These are phyloP conservation scores for Plagiodera versicolora DNA, from an alignment of 2,888 invertebrate species.

Conservation along the genomic window DNA sequence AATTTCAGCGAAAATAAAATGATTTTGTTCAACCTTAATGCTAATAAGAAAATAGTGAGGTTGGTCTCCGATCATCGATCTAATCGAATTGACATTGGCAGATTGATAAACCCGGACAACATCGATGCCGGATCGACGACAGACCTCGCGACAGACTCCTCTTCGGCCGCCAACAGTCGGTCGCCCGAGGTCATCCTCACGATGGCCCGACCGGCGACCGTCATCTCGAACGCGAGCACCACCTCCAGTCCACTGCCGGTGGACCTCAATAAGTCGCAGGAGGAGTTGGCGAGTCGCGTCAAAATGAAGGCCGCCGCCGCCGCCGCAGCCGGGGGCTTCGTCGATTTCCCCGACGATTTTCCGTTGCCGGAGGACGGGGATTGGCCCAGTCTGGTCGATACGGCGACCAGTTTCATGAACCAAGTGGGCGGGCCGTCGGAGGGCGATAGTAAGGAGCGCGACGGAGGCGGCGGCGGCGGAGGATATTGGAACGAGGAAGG, in stretches of 20 bases:
- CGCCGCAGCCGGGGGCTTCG: neutral
- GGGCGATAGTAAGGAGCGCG: constrained; percentile 19
- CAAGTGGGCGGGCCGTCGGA: constrained; percentile 38
- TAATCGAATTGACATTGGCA: constrained; percentile 51
- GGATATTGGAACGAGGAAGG: constrained; percentile 47
- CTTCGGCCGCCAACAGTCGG: constrained; percentile 45
- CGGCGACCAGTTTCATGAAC: constrained; percentile 66
- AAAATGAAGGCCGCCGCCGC: constrained; percentile 30
- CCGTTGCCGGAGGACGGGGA: constrained; percentile 73
- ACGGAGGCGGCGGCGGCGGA: constrained; percentile 21
- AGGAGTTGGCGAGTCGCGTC: constrained; percentile 49
- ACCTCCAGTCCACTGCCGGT: constrained; percentile 60
- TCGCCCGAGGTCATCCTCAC: constrained; percentile 65
- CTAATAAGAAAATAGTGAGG: no score
- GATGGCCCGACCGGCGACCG: constrained; percentile 67
- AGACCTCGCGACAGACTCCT: constrained; percentile 37
- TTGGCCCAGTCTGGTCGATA: constrained; percentile 80
- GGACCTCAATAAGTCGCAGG: constrained; percentile 61
- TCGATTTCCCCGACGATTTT: constrained; percentile 53
- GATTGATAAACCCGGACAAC: constrained; percentile 78
- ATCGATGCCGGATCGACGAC: constrained; percentile 51
- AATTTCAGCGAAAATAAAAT: no score
- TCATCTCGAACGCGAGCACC: constrained; percentile 66
- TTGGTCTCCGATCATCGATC: no score
- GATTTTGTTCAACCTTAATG: no score